phyloP scores from a whole-genome alignment of 2,797 vertebrate species.

The Dermochelys coriacea region DNA sequence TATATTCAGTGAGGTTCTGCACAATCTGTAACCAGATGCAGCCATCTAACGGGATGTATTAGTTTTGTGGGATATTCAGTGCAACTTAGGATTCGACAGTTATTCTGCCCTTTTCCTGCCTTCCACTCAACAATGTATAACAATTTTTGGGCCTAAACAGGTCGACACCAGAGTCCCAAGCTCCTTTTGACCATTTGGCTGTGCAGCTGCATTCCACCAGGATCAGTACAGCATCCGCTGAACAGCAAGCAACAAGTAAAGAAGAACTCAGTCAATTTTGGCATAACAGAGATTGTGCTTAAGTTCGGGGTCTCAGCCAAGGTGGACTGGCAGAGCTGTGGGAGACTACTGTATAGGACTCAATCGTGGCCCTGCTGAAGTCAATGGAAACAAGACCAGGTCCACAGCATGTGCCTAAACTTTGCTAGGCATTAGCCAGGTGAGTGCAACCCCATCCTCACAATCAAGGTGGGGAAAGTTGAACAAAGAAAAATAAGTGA shows the following conservation, averaged over 20 bases:
- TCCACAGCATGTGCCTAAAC: not conserved
- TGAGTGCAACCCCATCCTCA: not conserved
- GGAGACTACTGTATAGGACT: not conserved
- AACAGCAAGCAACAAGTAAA: not conserved
- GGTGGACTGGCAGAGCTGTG: not conserved
- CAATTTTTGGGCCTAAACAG: not conserved
- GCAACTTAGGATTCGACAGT: not conserved
- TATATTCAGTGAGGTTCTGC: slow-evolving; percentile 67
- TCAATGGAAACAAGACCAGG: not conserved
- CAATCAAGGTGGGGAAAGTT: not conserved
- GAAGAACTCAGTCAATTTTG: not conserved
- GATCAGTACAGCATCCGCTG: rapidly evolving
- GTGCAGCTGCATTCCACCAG: not conserved
- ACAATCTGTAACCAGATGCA: slow-evolving; percentile 66
- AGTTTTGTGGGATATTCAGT: slow-evolving; percentile 32
- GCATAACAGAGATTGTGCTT: not conserved
- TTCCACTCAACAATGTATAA: not conserved
- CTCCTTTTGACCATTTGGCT: not conserved
- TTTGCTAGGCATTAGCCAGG: not conserved
- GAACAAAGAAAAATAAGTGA: not conserved
- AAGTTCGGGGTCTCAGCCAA: not conserved
- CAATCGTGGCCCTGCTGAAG: too few species aligned
- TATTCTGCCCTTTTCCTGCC: not conserved
- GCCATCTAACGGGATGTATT: not conserved
- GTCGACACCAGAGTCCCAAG: not conserved